Evolutionary conservation across 1,140 invertebrate genomes (phyloP).

Genomic region (Myzus persicae): DNA sequence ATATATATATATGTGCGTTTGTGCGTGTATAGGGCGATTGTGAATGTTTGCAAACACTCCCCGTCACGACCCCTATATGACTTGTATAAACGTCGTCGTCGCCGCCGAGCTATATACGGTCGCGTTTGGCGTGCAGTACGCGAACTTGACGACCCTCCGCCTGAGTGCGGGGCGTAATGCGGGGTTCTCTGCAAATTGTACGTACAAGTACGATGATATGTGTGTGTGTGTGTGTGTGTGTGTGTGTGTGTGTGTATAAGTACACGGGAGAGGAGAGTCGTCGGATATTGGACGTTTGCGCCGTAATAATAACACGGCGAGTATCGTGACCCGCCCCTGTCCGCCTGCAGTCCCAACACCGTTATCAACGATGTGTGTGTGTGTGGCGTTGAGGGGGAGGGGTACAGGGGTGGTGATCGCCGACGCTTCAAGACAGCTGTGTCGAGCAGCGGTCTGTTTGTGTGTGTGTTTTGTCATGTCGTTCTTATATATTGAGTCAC

Average conservation of each 20-base stretch:
- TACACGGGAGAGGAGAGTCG: constrained; percentile 7
- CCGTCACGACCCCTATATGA: constrained; percentile 45
- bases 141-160: constrained; percentile 27
- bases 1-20: background rate
- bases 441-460: background rate
- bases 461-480: background rate
- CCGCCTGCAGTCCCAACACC: background rate
- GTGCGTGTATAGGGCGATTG: constrained; percentile 33
- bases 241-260: background rate
- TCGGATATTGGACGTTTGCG: constrained; percentile 39
- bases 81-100: constrained; percentile 46
- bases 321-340: background rate
- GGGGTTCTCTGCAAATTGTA: constrained; percentile 36
- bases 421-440: constrained; percentile 36
- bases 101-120: background rate
- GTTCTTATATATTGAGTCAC: constrained; percentile 52
- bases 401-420: background rate
- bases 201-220: constrained; percentile 1
- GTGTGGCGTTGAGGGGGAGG: background rate
- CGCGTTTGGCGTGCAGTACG: background rate
- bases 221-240: background rate
- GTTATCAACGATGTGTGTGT: constrained; percentile 33
- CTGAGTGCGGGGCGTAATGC: constrained; percentile 27
- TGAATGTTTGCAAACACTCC: constrained; percentile 57
- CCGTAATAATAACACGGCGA: constrained; percentile 45